phyloP scores from a whole-genome alignment of 2,797 vertebrate genomes.

The Emys orbicularis region DNA sequence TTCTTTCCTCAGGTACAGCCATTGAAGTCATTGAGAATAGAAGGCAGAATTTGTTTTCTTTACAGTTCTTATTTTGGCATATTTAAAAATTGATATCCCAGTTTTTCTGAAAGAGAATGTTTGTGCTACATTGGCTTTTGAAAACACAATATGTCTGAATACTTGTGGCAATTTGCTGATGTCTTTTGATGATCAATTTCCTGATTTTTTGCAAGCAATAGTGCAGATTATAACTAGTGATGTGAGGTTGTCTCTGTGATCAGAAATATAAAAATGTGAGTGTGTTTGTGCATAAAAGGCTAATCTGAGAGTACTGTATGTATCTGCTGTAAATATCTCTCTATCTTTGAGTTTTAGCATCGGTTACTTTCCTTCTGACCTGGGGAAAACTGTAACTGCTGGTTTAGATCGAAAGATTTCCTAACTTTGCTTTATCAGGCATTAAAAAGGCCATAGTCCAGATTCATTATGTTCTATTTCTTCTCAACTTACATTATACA shows the following conservation, averaged over 20 bases:
- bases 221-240: neutral
- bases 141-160: rapidly evolving
- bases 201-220: neutral
- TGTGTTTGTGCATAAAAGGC: neutral
- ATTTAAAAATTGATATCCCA: neutral
- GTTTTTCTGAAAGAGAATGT: neutral
- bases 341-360: neutral
- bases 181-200: neutral
- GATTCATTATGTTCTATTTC: conserved; percentile 29
- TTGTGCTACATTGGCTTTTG: neutral
- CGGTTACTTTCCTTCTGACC: neutral
- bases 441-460: conserved; percentile 35
- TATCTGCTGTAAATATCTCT: neutral
- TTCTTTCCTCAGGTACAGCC: neutral
- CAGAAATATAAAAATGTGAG: neutral
- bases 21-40: neutral
- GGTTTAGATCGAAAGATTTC: neutral
- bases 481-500: neutral
- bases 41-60: neutral
- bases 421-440: conserved; percentile 10
- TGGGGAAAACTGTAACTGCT: neutral
- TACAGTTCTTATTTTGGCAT: neutral
- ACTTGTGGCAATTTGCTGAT: neutral
- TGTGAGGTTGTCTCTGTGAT: neutral
- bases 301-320: neutral